Evolutionary conservation across 1,140 invertebrate genomes (phyloP).

Genomic region (Sesamia nonagrioides): DNA sequence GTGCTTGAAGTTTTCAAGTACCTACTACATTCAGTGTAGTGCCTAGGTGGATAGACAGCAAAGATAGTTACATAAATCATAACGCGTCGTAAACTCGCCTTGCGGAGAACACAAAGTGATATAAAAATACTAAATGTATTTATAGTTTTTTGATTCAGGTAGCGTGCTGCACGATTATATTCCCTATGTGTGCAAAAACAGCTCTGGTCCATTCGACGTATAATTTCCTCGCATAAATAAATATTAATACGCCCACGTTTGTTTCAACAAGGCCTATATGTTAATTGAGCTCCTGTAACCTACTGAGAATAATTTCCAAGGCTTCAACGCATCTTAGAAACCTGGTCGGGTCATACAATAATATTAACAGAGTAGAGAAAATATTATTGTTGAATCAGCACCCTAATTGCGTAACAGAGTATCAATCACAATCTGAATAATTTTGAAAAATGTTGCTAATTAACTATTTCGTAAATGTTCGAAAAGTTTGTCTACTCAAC

Average conservation of each 20-base stretch:
- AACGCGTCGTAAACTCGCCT: conserved; percentile 48
- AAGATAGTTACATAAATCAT: conserved; percentile 55
- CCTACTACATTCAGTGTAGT: conserved; percentile 46
- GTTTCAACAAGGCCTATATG: conserved; percentile 38
- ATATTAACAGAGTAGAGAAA: not conserved
- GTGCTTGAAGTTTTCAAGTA: conserved; percentile 45
- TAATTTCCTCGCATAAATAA: conserved; percentile 51
- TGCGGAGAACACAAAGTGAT: conserved; percentile 38
- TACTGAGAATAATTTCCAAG: conserved; percentile 42
- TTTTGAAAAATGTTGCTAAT: too few relatives aligned
- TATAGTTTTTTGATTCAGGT: conserved; percentile 36
- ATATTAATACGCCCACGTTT: conserved; percentile 34
- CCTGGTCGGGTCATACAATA: not conserved
- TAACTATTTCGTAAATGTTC: too few relatives aligned
- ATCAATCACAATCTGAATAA: too few relatives aligned
- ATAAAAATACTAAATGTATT: conserved; percentile 40
- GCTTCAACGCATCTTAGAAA: not conserved
- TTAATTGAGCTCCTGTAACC: conserved; percentile 43
- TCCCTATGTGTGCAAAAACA: conserved; percentile 41
- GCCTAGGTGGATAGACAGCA: not conserved
- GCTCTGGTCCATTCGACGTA: conserved; percentile 38
- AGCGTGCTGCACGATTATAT: conserved; percentile 36
- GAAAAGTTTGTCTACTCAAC: too few relatives aligned
- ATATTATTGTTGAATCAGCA: too few relatives aligned
- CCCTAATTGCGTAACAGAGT: too few relatives aligned